These are phyloP conservation scores for Chymomyza amoena DNA, from an alignment of 2,888 invertebrate species.

Conservation along the genomic window DNA sequence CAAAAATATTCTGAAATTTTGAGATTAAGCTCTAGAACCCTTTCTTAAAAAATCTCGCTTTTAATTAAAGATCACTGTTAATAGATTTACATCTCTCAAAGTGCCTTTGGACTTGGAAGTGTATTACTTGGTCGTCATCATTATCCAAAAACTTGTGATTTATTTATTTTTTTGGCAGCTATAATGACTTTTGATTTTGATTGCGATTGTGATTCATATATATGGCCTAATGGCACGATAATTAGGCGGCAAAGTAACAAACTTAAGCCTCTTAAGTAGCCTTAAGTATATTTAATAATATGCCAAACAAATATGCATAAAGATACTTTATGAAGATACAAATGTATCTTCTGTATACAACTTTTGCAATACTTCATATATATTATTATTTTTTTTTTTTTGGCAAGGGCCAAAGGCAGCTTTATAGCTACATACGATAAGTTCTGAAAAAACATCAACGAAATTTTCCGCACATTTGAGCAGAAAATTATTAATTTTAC, in stretches of 20 bases:
- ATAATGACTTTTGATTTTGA: neutral
- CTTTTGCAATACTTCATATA: neutral
- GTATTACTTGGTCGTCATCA: neutral
- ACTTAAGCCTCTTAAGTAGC: neutral
- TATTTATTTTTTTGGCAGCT: neutral
- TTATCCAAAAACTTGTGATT: neutral
- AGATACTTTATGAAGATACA: neutral
- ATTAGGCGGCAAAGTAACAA: neutral
- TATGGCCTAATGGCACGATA: neutral
- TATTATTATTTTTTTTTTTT: neutral
- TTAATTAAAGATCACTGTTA: too few relatives aligned
- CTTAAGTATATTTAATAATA: neutral
- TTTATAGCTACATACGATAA: neutral
- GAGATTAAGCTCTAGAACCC: too few relatives aligned
- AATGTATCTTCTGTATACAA: neutral
- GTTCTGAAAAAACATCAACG: slow-evolving; percentile 46
- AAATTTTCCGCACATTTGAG: slow-evolving; percentile 74
- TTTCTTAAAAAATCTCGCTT: too few relatives aligned
- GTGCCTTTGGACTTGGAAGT: neutral
- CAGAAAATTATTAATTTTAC: slow-evolving; percentile 72
- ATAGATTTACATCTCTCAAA: too few relatives aligned
- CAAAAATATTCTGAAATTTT: too few relatives aligned
- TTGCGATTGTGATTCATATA: neutral
- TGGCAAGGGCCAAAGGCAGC: neutral
- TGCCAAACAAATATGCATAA: neutral